These are phyloP conservation scores for Synergus itoensis DNA, from an alignment of 2,888 invertebrate genomes.

Conservation along the genomic window DNA sequence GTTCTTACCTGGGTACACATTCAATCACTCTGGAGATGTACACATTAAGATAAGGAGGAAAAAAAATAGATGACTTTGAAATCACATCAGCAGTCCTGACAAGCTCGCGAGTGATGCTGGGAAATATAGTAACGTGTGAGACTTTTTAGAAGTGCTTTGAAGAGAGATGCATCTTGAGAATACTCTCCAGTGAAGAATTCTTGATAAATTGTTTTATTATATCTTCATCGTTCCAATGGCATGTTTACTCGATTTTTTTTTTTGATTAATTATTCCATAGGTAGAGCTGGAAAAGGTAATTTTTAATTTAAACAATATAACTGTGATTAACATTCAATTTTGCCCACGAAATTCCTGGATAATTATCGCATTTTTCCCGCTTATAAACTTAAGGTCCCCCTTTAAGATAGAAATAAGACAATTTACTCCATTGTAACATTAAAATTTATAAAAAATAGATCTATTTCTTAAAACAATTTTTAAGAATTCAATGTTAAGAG, in stretches of 20 bases:
- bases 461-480: too few relatives aligned
- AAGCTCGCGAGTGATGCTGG: constrained; percentile 10
- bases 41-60: constrained; percentile 33
- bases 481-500: too few relatives aligned
- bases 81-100: constrained; percentile 24
- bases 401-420: too few relatives aligned
- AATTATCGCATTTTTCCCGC: too few relatives aligned
- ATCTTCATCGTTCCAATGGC: not conserved
- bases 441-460: too few relatives aligned
- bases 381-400: too few relatives aligned
- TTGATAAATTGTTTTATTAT: constrained; percentile 5
- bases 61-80: constrained; percentile 39
- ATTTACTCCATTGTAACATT: too few relatives aligned
- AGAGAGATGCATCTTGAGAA: constrained; percentile 4
- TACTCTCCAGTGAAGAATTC: constrained; percentile 23
- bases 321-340: not conserved
- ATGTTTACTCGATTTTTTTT: not conserved
- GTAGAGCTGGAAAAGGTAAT: not conserved
- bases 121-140: not conserved
- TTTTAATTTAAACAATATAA: not conserved
- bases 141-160: not conserved
- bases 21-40: constrained; percentile 40
- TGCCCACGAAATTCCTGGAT: too few relatives aligned
- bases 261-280: not conserved
- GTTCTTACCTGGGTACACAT: constrained; percentile 42